Conservation (phyloP, 2,888 invertebrate genomes). For the Beris chalybata region DNA sequence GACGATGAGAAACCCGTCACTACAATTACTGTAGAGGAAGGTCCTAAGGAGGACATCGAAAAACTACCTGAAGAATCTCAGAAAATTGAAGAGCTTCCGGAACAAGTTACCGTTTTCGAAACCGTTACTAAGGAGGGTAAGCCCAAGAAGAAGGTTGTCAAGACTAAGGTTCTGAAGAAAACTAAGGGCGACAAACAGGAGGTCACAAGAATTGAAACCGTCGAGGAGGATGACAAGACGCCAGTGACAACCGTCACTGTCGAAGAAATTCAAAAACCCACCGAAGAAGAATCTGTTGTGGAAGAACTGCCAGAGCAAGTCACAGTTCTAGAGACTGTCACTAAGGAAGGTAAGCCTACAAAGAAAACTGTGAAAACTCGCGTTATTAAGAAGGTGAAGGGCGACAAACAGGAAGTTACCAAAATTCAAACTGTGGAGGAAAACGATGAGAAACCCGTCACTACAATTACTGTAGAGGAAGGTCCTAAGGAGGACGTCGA, state of each 20-base stretch:
- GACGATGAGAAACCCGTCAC: constrained; percentile 50
- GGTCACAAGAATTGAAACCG: constrained; percentile 51
- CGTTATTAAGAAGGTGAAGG: constrained; percentile 46
- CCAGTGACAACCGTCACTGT: constrained; percentile 41
- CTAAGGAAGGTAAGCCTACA: constrained; percentile 43
- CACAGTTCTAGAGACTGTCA: constrained; percentile 46
- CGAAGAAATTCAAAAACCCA: constrained; percentile 42
- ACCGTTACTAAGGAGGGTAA: constrained; percentile 53
- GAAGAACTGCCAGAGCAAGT: constrained; percentile 41
- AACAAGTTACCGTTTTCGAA: constrained; percentile 53
- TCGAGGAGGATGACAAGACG: constrained; percentile 50
- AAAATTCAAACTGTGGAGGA: constrained; percentile 49
- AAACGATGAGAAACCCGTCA: constrained; percentile 46
- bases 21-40: constrained; percentile 45
- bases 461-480: constrained; percentile 43
- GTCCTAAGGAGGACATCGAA: constrained; percentile 42
- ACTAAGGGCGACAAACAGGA: constrained; percentile 46
- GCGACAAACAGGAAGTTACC: constrained; percentile 48
- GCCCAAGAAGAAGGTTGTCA: constrained; percentile 50
- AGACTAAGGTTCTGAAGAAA: constrained; percentile 36
- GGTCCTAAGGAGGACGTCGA: constrained; percentile 35
- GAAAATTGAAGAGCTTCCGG: constrained; percentile 48
- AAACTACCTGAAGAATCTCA: constrained; percentile 46
- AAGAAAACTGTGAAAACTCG: constrained; percentile 49
- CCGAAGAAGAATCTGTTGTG: constrained; percentile 17